Base-by-base conservation (phyloP, 2,888 invertebrate species). In the Lasioglossum leucozonium region DNA sequence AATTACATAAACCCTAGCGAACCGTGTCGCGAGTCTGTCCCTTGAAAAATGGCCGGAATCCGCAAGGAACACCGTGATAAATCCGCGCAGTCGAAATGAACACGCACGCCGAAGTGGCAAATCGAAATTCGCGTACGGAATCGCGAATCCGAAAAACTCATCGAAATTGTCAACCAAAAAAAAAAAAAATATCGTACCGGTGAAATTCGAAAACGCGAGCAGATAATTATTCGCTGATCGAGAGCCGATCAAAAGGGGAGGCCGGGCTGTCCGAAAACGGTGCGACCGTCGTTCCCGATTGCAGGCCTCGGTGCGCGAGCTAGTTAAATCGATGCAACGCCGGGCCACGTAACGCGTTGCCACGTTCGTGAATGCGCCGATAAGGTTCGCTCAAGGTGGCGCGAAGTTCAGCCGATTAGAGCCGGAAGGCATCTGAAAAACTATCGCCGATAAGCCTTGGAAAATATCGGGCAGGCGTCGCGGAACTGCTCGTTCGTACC, bases 381-480 rank as follows among this genome's bases (percentile, higher is more conserved):
- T 86, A 86, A 86, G 76, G 44, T 67, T 73, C 62, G 67, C 55
- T 77, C 77, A 86, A 85, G 86, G 86, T 81, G 69, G 79, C 55
- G 62, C 86, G 79, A 82, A 82, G 82, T 86, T 86, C 86, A 51
- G n/a, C 67, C 74, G 86, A 86, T 86, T 79, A 82, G 42, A 81
- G 34, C 67, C 11, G 44, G 34, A 72, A 47, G 58, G 40, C 51
- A 81, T 79, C 75, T 76, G n/a, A 58, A 81, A 67, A 77, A 79
- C 69, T 73, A 22, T 81, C 34, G 11, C 40, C 30, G 69, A 71
- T 85, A 77, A 55, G 55, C 42, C 13, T 26, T 18, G 22, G 34
- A 47, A 51, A 77, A 73, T 77, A 58, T 44, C 67, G 67, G 22
- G 16, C 10, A 4, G 2, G 30, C 13, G 18, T n/a, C 55, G 26